Evolutionary conservation across 2,797 vertebrate genomes (phyloP).

Genomic region (Pangasius djambal): DNA sequence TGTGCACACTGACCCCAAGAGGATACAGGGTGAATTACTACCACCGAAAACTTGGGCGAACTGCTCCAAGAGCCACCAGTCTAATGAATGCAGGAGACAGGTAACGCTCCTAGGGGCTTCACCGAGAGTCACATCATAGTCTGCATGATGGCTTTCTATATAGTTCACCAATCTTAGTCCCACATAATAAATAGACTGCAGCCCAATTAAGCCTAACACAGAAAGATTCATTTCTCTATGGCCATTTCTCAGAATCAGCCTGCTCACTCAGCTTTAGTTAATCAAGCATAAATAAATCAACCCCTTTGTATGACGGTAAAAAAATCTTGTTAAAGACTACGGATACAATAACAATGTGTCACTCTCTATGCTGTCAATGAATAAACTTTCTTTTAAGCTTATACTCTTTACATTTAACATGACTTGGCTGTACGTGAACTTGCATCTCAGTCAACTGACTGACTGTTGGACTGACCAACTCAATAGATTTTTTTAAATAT

Average conservation of each 20-base stretch:
- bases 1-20: conserved; percentile 79
- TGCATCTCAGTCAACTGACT: too few relatives aligned
- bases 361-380: background rate
- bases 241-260: conserved; percentile 16
- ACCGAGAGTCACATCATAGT: conserved; percentile 65
- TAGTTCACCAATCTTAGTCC: background rate
- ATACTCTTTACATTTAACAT: background rate
- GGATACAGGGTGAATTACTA: conserved; percentile 69
- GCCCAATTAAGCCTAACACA: conserved; percentile 25
- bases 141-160: background rate
- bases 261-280: background rate
- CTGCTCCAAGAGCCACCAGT: conserved; percentile 1
- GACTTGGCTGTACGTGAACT: background rate
- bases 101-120: conserved; percentile 21
- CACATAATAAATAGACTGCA: background rate
- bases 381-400: background rate
- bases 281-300: background rate
- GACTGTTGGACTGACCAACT: background rate
- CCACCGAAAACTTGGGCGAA: background rate
- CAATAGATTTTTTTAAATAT: background rate
- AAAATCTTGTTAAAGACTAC: background rate
- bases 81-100: conserved; percentile 2
- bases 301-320: background rate
- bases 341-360: background rate
- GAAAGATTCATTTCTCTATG: background rate